A percentile compares a stretch with the other conserved stretches of the same genome.
phyloP scores from a whole-genome alignment of 2,797 vertebrate species.

The Hydrolagus colliei region DNA sequence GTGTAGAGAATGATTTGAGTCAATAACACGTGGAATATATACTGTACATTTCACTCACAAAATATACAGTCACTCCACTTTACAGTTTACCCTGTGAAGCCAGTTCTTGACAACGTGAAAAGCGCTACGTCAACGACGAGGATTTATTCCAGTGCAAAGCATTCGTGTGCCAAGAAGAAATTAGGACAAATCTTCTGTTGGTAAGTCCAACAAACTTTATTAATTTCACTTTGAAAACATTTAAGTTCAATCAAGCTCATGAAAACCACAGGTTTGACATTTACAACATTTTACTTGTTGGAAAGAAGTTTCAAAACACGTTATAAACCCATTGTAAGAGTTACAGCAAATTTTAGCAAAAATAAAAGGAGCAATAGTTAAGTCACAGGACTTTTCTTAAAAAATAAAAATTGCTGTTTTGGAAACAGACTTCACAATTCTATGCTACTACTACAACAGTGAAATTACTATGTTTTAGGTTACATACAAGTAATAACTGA shows the following conservation, averaged over 20 bases:
- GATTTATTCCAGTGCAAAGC: too few relatives aligned
- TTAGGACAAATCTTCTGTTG: background rate
- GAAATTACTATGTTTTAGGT: conserved; percentile 22
- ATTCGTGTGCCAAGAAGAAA: background rate
- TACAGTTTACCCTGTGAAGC: too few relatives aligned
- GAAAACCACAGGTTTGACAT: conserved; percentile 88
- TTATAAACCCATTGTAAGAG: conserved; percentile 29
- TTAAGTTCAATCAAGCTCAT: conserved; percentile 86
- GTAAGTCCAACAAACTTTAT: conserved; percentile 32
- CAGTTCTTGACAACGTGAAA: too few relatives aligned
- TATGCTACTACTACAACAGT: conserved; percentile 13
- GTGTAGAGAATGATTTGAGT: too few relatives aligned
- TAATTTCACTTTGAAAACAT: conserved; percentile 74
- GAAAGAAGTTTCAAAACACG: conserved; percentile 50
- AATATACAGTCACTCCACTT: too few relatives aligned
- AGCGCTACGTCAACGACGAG: too few relatives aligned
- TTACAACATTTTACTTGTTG: conserved; percentile 74
- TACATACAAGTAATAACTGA: conserved; percentile 27
- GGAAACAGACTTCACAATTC: conserved; percentile 26
- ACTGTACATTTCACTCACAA: too few relatives aligned
- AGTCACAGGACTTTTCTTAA: conserved; percentile 12
- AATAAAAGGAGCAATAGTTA: conserved; percentile 29
- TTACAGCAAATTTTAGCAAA: conserved; percentile 29
- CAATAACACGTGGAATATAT: too few relatives aligned
- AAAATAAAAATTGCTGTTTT: conserved; percentile 27